Conservation (phyloP, 2,888 invertebrate species). For the Lottia scabra region DNA sequence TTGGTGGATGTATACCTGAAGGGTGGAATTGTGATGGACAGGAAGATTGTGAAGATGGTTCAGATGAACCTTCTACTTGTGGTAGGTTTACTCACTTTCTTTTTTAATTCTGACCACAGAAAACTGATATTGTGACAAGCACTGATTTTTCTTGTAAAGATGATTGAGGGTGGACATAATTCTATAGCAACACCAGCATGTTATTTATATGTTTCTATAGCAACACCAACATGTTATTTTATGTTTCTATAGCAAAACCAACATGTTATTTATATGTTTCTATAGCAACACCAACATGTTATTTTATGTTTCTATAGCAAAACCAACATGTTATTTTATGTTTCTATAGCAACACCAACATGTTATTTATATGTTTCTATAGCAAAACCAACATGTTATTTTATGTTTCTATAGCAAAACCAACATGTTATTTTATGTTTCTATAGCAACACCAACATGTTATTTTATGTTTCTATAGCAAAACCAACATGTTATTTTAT, state of each 20-base stretch:
- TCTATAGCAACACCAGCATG: no score
- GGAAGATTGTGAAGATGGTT: slow-evolving; percentile 90
- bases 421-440: no score
- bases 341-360: slow-evolving; percentile 43
- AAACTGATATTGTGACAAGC: no score
- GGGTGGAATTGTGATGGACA: slow-evolving; percentile 81
- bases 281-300: slow-evolving; percentile 52
- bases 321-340: no score
- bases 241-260: slow-evolving; percentile 38
- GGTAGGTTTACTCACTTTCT: slow-evolving; percentile 71
- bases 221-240: slow-evolving; percentile 44
- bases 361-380: slow-evolving; percentile 35
- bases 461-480: no score
- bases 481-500: no score
- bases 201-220: slow-evolving; percentile 32
- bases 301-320: no score
- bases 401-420: no score
- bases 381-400: slow-evolving; percentile 51
- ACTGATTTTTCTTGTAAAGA: no score
- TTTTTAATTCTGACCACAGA: no score
- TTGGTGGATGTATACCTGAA: slow-evolving; percentile 87
- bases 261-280: slow-evolving; percentile 38
- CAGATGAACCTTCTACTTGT: slow-evolving; percentile 76
- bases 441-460: slow-evolving; percentile 52
- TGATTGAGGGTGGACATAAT: no score